Base-by-base conservation (phyloP, 2,797 vertebrate species). In the Leptodactylus fallax region DNA sequence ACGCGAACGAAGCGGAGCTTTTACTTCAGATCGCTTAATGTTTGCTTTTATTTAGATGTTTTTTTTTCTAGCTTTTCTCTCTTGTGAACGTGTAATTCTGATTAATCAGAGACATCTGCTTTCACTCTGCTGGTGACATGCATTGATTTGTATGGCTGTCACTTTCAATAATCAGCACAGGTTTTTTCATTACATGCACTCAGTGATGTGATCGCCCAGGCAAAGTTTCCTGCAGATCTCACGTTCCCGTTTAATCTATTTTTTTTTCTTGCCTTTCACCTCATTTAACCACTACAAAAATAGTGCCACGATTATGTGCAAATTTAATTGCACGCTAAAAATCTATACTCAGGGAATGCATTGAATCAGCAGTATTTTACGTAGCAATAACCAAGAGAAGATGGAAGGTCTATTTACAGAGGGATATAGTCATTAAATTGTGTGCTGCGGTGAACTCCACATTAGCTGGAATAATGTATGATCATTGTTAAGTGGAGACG, bases 81-180 rank as follows among this genome's bases (percentile, higher is more conserved):
- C 90, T 90, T 91, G 85, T 92, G 88, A 92, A 91, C 94, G 94
- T 92, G 92, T 93, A 94, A 93, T 94, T 95, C 91, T 93, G 92
- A 93, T 94, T 94, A 94, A 95, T 95, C 93, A 93, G 93, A 90
- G 91, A 90, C 92, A 94, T 92, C 92, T 93, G 93, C 94, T 94
- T 95, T 93, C 91, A 90, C 93, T 92, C 93, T 91, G 85, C 91
- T 92, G 82, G 91, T 93, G 92, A 91, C 92, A 91, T 90, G 77
- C 93, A 92, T 92, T 94, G 94, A 95, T 96, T 95, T 93, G 93
- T 92, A 92, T 93, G 89, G 91, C 91, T 93, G 91, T 92, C 90
- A 12, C 92, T 93, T 94, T 92, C 90, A 91, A 91, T 93, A 93
- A 91, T 77, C 78, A 74, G 92, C 90, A 93, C 82, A 88, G 85